Conservation (phyloP, 2,797 vertebrate species). For the Psittacula derbiana region DNA sequence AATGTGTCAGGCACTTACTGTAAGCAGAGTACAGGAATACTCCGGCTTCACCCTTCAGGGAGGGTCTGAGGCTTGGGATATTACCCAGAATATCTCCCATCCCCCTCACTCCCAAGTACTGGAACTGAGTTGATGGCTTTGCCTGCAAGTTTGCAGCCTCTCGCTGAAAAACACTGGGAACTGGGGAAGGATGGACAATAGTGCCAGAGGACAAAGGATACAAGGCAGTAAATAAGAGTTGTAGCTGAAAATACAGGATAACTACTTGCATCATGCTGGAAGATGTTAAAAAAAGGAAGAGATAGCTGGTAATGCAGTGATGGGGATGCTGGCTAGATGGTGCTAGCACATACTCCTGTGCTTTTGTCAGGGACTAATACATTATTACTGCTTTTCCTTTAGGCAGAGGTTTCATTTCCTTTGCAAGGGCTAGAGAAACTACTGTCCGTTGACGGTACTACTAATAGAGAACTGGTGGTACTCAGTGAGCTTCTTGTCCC, state of each 20-base stretch:
- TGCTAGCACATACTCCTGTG: constrained; percentile 41
- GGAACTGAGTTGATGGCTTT: neutral
- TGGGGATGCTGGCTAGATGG: constrained; percentile 50
- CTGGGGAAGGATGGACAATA: neutral
- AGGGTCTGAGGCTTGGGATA: neutral
- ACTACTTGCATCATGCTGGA: neutral
- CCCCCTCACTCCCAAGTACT: neutral
- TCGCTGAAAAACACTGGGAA: neutral
- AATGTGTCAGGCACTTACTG: neutral
- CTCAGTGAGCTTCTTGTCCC: neutral
- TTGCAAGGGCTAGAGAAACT: neutral
- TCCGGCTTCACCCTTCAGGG: neutral
- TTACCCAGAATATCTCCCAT: neutral
- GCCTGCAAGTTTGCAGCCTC: neutral
- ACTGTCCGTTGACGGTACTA: neutral
- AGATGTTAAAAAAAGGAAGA: neutral
- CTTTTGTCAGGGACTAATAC: neutral
- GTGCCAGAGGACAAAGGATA: neutral
- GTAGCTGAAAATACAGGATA: neutral
- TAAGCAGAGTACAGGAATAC: neutral
- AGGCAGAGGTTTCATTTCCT: neutral
- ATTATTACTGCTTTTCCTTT: neutral
- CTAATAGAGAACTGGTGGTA: neutral
- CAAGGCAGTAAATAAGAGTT: neutral
- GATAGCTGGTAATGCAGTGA: constrained; percentile 8